Evolutionary conservation across 2,888 invertebrate species (phyloP).

Genomic region (Oscheius sp.): DNA sequence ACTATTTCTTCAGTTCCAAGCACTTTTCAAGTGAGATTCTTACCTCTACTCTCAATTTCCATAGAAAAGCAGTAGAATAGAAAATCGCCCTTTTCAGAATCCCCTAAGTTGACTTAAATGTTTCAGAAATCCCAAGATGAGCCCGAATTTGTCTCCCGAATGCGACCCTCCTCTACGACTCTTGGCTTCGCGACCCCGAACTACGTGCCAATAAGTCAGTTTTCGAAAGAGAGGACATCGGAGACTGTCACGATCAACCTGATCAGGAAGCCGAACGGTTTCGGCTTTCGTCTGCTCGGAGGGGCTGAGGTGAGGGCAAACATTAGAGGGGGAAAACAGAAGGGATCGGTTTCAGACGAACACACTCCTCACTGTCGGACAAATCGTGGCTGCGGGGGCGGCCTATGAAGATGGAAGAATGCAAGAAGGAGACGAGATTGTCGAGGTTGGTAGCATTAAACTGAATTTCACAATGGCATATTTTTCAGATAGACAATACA

Average conservation of each 20-base stretch:
- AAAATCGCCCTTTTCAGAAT: background rate
- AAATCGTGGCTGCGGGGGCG: constrained; percentile 94
- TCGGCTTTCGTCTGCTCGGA: constrained; percentile 97
- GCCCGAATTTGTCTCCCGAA: constrained; percentile 38
- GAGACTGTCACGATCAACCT: constrained; percentile 85
- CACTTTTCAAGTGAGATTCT: background rate
- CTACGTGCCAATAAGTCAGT: constrained; percentile 70
- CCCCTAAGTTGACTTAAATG: background rate
- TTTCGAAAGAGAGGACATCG: constrained; percentile 61
- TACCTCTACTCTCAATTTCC: background rate
- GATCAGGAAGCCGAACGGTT: constrained; percentile 90
- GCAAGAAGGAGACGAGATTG: constrained; percentile 90
- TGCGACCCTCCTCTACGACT: constrained; percentile 64
- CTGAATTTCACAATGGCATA: too few species aligned
- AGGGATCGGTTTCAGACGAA: constrained; percentile 47
- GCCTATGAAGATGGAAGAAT: constrained; percentile 91
- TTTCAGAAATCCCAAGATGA: constrained; percentile 25
- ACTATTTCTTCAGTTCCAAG: background rate
- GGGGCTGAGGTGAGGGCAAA: constrained; percentile 86
- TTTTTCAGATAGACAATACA: constrained; percentile 83
- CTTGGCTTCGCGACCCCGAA: constrained; percentile 70
- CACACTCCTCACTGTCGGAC: constrained; percentile 86
- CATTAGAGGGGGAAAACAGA: too few species aligned
- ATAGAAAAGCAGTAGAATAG: too few species aligned
- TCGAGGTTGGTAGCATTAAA: constrained; percentile 77